Evolutionary conservation across 2,113 vertebrate genomes (phyloP).

Genomic region (Cochlearius cochlearius): DNA sequence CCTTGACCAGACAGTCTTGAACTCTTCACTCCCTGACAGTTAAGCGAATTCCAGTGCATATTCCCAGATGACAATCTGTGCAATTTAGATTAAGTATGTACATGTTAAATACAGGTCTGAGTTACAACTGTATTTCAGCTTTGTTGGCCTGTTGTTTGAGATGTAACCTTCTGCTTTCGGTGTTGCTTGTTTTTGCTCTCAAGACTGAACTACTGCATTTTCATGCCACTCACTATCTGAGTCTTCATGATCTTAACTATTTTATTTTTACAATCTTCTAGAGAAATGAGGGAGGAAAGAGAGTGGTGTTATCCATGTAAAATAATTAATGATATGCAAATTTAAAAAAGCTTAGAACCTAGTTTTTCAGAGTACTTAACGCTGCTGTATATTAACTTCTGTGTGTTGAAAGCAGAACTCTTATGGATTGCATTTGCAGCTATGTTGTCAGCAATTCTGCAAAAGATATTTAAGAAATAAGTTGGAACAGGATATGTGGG

Average conservation of each 20-base stretch:
- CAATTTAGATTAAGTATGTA: not conserved
- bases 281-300: not conserved
- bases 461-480: constrained; percentile 6
- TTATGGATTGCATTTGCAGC: not conserved
- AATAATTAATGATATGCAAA: not conserved
- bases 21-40: not conserved
- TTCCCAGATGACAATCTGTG: not conserved
- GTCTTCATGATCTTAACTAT: not conserved
- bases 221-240: not conserved
- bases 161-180: not conserved
- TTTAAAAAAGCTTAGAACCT: not conserved
- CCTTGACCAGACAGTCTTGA: not conserved
- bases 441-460: not conserved
- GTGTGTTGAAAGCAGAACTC: not conserved
- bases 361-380: not conserved
- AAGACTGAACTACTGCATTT: not conserved
- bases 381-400: not conserved
- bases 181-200: not conserved
- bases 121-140: not conserved
- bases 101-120: not conserved
- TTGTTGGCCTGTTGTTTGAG: not conserved
- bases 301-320: not conserved
- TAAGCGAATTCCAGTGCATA: not conserved
- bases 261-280: not conserved
- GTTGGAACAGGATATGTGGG: not conserved